Evolutionary conservation across 2,888 invertebrate genomes (phyloP), one percentile per base, ranked within the genome.

Genomic region (Chromoteleia sp.): DNA sequence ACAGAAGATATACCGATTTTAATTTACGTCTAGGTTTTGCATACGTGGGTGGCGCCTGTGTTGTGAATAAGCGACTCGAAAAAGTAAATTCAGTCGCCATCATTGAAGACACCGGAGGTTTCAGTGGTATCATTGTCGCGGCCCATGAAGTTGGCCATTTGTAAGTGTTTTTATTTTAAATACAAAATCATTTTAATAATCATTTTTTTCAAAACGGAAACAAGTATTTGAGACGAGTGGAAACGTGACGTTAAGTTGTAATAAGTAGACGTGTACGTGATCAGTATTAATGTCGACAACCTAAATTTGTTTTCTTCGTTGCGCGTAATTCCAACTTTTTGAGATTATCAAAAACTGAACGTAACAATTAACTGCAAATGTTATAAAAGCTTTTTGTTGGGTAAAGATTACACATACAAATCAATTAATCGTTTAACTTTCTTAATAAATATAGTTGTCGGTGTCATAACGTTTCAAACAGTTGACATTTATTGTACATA

Each of bases 71-170:
- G 92, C 94, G 98, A 85, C 93, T 98, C 86, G 98, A 98, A 93
- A 98, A 98, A 93, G 98, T 98, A 86, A 98, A 98, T 93, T 97
- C 97, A 74, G 98, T 98, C 76, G 98, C 98, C 88, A 98, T 98
- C 89, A 98, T 98, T 90, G 98, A 98, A 92, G 98, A 98, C 91
- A 98, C 98, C 36, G 98, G 98, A 85, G 98, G 98, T 85, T 98
- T 98, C 93, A 98, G 98, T 87, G 98, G 98, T 82, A 98, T 98
- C 90, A 98, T 98, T 89, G 98, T 98, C 0, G 98, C 98, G 76
- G 98, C 98, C 84, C 98, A 98, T 92, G 98, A 98, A 96, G 97
- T 98, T 86, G 98, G 98, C 87, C 98, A 98, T 94, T 94, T 98
- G 98, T 98, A 94, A 96, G 97, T 95, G 81, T 48, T 67, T 58